These are phyloP conservation scores for Blennius ocellaris DNA, from an alignment of 2,113 vertebrate species.

Conservation along the genomic window DNA sequence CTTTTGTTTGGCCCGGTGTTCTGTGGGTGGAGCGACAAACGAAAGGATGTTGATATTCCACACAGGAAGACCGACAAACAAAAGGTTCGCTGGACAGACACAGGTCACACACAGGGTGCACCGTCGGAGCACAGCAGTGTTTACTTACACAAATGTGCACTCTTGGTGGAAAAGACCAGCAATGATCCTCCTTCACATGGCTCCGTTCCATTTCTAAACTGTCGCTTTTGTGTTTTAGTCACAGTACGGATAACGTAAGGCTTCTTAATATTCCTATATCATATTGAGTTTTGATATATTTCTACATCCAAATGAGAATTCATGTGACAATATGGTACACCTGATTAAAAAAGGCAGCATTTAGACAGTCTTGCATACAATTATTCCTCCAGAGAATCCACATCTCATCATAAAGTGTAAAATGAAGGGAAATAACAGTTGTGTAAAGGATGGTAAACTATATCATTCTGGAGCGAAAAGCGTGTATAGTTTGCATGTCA, in stretches of 20 bases:
- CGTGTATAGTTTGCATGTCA: no score
- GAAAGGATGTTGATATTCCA: conserved; percentile 71
- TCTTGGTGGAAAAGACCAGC: neutral
- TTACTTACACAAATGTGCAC: neutral
- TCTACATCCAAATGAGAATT: no score
- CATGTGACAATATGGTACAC: no score
- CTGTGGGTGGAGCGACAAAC: conserved; percentile 37
- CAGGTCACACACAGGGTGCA: conserved; percentile 17
- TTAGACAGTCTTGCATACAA: no score
- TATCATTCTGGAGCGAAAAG: no score
- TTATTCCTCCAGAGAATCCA: no score
- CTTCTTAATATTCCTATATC: neutral
- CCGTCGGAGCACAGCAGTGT: neutral
- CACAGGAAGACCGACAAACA: conserved; percentile 70
- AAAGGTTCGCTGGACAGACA: conserved; percentile 32
- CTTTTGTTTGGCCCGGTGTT: conserved; percentile 10
- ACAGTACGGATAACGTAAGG: neutral
- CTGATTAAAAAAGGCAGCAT: no score
- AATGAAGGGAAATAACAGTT: no score
- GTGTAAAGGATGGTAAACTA: no score
- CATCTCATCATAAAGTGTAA: no score
- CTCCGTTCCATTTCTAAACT: neutral
- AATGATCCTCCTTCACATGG: neutral
- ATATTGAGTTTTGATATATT: neutral
- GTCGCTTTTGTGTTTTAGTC: neutral